Conservation (phyloP, 1,140 invertebrate genomes). For the Polypedilum pembai region DNA sequence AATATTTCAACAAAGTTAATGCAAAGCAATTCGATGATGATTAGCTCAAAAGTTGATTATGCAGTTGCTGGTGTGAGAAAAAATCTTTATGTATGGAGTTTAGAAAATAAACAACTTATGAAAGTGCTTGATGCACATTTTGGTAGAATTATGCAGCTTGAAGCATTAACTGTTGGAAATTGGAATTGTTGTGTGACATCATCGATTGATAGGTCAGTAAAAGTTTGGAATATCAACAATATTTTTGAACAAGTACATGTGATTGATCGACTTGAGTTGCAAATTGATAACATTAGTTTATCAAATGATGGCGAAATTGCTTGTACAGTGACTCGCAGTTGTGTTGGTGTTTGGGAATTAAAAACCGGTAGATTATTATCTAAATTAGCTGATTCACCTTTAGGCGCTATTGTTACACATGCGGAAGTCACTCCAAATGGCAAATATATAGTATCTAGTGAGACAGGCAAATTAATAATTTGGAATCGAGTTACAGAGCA, state of each 20-base stretch:
- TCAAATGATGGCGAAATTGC: conserved; percentile 58
- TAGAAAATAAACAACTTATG: conserved; percentile 67
- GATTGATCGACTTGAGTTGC: conserved; percentile 90
- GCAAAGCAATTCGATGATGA: conserved; percentile 80
- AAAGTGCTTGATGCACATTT: conserved; percentile 96
- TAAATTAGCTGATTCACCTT: conserved; percentile 81
- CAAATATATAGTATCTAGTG: conserved; percentile 77
- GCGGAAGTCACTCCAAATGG: conserved; percentile 79
- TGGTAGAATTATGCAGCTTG: conserved; percentile 87
- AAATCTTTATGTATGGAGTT: conserved; percentile 90
- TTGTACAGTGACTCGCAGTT: conserved; percentile 83
- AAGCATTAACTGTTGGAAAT: conserved; percentile 72
- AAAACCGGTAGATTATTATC: conserved; percentile 71
- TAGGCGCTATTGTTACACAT: conserved; percentile 92
- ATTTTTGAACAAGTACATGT: conserved; percentile 96
- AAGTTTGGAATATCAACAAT: conserved; percentile 99
- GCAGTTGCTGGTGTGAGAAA: conserved; percentile 94
- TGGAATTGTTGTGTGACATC: conserved; percentile 95
- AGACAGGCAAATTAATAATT: conserved; percentile 85
- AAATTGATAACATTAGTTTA: conserved; percentile 85
- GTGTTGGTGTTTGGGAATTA: conserved; percentile 93
- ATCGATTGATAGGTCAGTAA: conserved; percentile 94
- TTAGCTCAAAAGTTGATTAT: conserved; percentile 83
- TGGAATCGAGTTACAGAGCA: conserved; percentile 82
- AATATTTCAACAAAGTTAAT: conserved; percentile 89